Conservation (phyloP, 1,140 invertebrate genomes). For the Trachelipus rathkii region DNA sequence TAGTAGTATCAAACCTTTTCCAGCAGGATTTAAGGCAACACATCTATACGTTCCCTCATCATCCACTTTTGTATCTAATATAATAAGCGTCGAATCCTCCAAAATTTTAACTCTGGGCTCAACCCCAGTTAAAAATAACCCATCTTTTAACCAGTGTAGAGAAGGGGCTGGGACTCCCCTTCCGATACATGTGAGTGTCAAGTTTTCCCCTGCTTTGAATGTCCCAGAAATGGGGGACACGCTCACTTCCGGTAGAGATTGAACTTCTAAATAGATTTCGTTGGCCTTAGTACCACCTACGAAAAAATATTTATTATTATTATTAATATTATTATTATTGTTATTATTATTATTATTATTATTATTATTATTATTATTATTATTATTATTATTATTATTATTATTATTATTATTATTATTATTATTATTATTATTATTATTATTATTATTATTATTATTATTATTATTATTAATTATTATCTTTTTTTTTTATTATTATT, state of each 20-base stretch:
- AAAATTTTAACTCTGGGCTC: neutral
- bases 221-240: conserved; percentile 37
- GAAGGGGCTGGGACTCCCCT: conserved; percentile 50
- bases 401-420: too few relatives aligned
- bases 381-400: too few relatives aligned
- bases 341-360: too few relatives aligned
- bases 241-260: conserved; percentile 51
- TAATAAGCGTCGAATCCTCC: conserved; percentile 22
- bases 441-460: too few relatives aligned
- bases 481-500: too few relatives aligned
- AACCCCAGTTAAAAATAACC: conserved; percentile 26
- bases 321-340: too few relatives aligned
- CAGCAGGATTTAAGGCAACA: conserved; percentile 55
- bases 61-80: conserved; percentile 44
- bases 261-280: conserved; percentile 41
- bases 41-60: conserved; percentile 56
- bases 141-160: conserved; percentile 50
- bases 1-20: conserved; percentile 40
- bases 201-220: conserved; percentile 47
- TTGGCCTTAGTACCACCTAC: conserved; percentile 48
- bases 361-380: too few relatives aligned
- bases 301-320: neutral
- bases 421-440: too few relatives aligned
- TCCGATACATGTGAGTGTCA: conserved; percentile 50
- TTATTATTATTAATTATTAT: too few relatives aligned